Base-by-base conservation (phyloP, 2,113 vertebrate genomes). In the Ursus arctos region DNA sequence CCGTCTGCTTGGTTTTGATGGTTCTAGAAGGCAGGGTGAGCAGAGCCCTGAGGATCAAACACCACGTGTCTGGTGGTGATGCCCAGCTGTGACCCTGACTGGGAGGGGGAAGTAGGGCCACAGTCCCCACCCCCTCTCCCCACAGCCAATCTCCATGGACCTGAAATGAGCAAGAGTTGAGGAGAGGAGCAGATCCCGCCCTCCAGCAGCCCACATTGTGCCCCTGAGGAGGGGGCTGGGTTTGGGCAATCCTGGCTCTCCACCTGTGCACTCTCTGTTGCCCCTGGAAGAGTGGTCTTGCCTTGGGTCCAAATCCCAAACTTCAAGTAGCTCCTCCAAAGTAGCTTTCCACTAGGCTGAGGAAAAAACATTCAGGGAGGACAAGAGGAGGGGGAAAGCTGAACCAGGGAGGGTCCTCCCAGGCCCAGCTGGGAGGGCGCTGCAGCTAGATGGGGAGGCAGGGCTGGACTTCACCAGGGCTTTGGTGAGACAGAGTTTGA, bases 191-290 rank as follows among this genome's bases (percentile, higher is more conserved):
- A 33, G 55, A 28, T 6, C 28, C 6, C 1, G 7, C 24, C n/a
- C 3, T 2, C 3, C 2, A 0, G 22, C 31, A 11, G 2, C 49
- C 0, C 4, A 18, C 21, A 18, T 15, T 3, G 21, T 12, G 26
- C 7, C 67, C 16, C 26, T 18, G 43, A 80, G 6, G 0, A 6
- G 11, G 5, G 31, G 1, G 1, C 0, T 36, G 6, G 7, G 13
- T 5, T 7, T 28, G 11, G 26, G 55, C 16, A 3, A 28, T 26
- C 18, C n/a, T 21, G 21, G 11, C 11, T 79, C 10, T 12, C 47
- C 0, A n/a, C 65, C 57, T 67, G 11, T 83, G 51, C 47, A 43
- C 43, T 85, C 69, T 55, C 79, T 40, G 26, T 8, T 7, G 8
- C 18, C 61, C 47, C 57, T 40, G 22, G 18, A 31, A 26, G 15